Base-by-base conservation (phyloP, 2,113 vertebrate genomes). In the Oryzias celebensis region DNA sequence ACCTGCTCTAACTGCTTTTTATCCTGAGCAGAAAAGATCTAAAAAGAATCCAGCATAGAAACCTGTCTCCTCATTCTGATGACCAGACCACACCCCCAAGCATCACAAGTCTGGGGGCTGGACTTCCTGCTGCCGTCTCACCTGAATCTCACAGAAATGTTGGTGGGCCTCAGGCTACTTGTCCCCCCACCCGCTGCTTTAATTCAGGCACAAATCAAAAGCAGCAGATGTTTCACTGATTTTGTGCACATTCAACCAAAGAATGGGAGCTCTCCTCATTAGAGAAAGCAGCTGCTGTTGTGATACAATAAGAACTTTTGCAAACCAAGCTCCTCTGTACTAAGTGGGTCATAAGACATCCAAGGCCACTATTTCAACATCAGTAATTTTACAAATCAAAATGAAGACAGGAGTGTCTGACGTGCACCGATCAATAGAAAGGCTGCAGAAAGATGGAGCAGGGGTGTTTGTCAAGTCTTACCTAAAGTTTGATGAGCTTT, bases 241-340 rank as follows among this genome's bases (percentile, higher is more conserved):
- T 56, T 58, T 51, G 44, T 62, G 48, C 66, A 71, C 52, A 61
- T 66, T 54, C 60, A 54, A 55, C 44, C 66, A 58, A 58, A 74
- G 58, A 68, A 23, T 7, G 36, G 28, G 14, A 68, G 52, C 2
- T 31, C 62, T 69, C 3, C 59, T 78, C 75, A 82, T 85, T 85
- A 81, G 43, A 51, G 56, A 7, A 52, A 73, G 4, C 80, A 83
- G 83, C 68, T 78, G 83, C 52, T 73, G 65, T 6, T 65, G 62
- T 41, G 51, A 62, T 41, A 14, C 7, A 41, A 48, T 10, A 41
- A 68, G 52, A 36, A 22, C 68, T 61, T 42, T 43, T 22, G 51
- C 23, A 36, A 26, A 41, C 45, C 51, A 47, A 7, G n/a, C 62
- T 5, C 23, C 46, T 0, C 28, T 24, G 1, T 20, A 43, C 31